These are phyloP conservation scores for Trachymyrmex septentrionalis DNA, from an alignment of 1,140 invertebrate genomes.

Conservation along the genomic window DNA sequence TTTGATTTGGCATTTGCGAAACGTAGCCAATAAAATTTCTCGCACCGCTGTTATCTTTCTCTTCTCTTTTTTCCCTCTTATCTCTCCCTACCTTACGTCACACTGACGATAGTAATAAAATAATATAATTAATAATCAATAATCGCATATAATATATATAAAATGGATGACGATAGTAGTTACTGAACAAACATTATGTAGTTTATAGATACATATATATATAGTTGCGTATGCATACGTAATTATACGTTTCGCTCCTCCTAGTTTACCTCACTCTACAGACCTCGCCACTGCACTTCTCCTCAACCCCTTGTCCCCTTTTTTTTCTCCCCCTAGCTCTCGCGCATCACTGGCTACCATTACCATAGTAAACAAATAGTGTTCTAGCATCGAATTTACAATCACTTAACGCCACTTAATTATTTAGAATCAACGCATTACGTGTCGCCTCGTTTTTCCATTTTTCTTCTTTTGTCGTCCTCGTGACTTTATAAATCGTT, in stretches of 20 bases:
- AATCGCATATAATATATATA: constrained; percentile 72
- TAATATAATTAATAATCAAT: constrained; percentile 79
- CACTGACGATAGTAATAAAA: constrained; percentile 77
- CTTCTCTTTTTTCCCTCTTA: neutral
- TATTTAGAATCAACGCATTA: constrained; percentile 81
- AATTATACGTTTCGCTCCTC: constrained; percentile 58
- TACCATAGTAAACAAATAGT: constrained; percentile 82
- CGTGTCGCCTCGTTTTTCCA: constrained; percentile 33
- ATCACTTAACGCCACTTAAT: constrained; percentile 78
- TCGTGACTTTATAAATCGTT: constrained; percentile 2
- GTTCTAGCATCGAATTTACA: constrained; percentile 81
- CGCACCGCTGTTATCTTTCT: constrained; percentile 37
- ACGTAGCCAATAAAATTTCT: constrained; percentile 74
- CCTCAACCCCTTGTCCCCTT: neutral
- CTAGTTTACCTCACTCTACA: neutral
- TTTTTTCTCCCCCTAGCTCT: constrained; percentile 9
- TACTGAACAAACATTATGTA: constrained; percentile 83
- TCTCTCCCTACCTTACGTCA: constrained; percentile 56
- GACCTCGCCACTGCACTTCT: constrained; percentile 43
- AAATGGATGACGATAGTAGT: constrained; percentile 77
- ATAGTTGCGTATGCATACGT: constrained; percentile 71
- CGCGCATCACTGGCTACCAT: constrained; percentile 73
- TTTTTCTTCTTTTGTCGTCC: constrained; percentile 40
- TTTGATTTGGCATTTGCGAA: constrained; percentile 82
- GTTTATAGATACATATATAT: constrained; percentile 73